Base-by-base conservation (phyloP, 2,113 vertebrate genomes). In the Gymnorhina tibicen region DNA sequence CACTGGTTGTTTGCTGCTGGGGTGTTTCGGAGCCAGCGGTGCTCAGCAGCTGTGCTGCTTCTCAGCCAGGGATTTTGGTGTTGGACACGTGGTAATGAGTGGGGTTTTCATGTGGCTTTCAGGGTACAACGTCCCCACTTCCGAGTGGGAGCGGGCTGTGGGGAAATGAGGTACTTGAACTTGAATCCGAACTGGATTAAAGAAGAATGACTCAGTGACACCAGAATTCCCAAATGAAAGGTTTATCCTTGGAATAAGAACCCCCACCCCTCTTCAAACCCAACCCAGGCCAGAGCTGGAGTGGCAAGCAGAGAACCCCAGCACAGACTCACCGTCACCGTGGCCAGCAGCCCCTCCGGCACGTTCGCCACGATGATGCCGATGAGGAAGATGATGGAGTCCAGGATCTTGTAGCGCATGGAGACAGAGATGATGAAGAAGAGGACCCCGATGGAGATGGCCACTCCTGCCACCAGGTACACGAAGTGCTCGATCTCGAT, bases 341-440 rank as follows among this genome's bases (percentile, higher is more conserved):
- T 98, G 91, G 98, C 98, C 79, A 98, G 97, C 70, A 98, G 97
- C 28, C 98, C 98, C 79, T 98, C 98, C 0, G 98, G 98, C 86
- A 98, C 98, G 1, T 98, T 98, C 23, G 98, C 98, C 91, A 98
- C 98, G 35, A 98, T 98, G 89, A 98, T 98, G 81, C 98, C 98
- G 41, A 98, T 98, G 55, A 98, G 98, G 73, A 98, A 98, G 96
- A 98, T 98, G 97, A 98, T 96, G 77, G 98, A 97, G 10, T 98
- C 97, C 46, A 98, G 94, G 50, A 98, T 92, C 15, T 77, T 41
- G 82, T 98, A 98, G 41, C 92, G 78, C 98, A 98, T 96, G 21
- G 97, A 98, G 18, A 98, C 80, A 0, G 98, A 97, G 30, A 98
- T 98, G 80, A 98, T 97, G 97, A 98, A 98, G 97, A 98, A 98